Evolutionary conservation across 2,888 invertebrate species (phyloP), one percentile per base, ranked within the genome.

Genomic region (Pyrgus malvae): DNA sequence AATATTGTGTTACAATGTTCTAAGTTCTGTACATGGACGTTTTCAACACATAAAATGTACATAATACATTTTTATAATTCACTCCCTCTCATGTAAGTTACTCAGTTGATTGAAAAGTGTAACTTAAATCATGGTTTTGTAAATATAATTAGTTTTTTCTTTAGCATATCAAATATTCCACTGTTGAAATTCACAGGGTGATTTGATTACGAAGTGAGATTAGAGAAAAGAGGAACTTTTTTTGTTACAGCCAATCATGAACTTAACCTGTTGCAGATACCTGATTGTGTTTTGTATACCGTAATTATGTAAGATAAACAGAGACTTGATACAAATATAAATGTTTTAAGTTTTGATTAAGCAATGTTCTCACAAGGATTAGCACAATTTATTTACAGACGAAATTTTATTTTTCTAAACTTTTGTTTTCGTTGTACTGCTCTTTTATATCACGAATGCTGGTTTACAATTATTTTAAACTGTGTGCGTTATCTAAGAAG

Each of bases 191-290:
- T 66, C 63, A 77, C 77, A 76, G 75, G 76, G 75, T 76, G 73
- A 70, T 71, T 72, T 65, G 58, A 68, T 72, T 71, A 66, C 64
- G 61, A 74, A 74, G 68, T 78, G 78, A 79, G 77, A 78, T 79
- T 78, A 73, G 37, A 37, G 14, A 57, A 27, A 45, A 9, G 19
- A 29, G 14, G 14, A 40, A 50, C 7, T 7, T 54, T 29, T 46
- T 53, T 23, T 46, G 53, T 54, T 40, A 31, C 40, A 51, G 29
- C 31, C 31, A 19, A 46, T 40, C 7, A 11, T 33, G 50, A 35
- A 35, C 41, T 42, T 17, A 5, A 50, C 25, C 50, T 33, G 40
- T 40, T 40, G 17, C 14, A 42, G 50, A 33, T 44, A 12, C 12
- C 17, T 21, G 14, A 25, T 17, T 49, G 41, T 33, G 31, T 42